Percentiles rank a stretch among this genome's conserved stretches.
These are phyloP conservation scores for Fundulus diaphanus DNA, from an alignment of 2,797 vertebrate genomes.

Conservation along the genomic window DNA sequence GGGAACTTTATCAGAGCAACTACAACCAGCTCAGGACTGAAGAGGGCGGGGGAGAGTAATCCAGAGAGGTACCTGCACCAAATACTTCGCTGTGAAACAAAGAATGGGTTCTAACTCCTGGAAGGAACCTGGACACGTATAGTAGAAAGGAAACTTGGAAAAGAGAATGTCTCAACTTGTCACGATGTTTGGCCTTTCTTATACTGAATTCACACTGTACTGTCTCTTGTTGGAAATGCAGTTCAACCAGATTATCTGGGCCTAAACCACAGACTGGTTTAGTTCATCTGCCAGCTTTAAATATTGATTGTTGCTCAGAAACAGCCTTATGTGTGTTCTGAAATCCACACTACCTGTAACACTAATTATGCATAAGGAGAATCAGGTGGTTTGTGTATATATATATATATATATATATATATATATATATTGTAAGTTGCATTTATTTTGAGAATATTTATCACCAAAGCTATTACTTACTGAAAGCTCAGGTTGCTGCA, in stretches of 20 bases:
- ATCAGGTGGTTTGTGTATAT: background rate
- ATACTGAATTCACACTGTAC: background rate
- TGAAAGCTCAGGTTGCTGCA: background rate
- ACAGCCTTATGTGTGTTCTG: conserved; percentile 33
- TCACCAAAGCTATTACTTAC: conserved; percentile 10
- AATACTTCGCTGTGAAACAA: conserved; percentile 67
- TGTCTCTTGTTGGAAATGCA: background rate
- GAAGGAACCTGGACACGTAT: background rate
- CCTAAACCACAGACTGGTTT: conserved; percentile 12
- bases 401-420: background rate
- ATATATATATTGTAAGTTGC: no score
- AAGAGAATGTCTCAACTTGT: conserved; percentile 2
- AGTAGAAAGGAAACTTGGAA: background rate
- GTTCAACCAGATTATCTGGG: background rate
- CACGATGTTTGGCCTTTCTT: background rate
- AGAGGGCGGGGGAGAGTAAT: conserved; percentile 60
- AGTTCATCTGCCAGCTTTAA: conserved; percentile 10
- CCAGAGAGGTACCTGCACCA: conserved; percentile 77
- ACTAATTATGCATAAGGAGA: background rate
- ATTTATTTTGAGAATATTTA: background rate
- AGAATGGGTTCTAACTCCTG: background rate
- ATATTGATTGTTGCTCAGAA: conserved; percentile 26
- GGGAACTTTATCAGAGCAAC: conserved; percentile 48
- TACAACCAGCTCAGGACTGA: conserved; percentile 45
- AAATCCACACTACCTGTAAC: conserved; percentile 5